phyloP scores from a whole-genome alignment of 2,113 vertebrate genomes.

The Nothocercus julius region DNA sequence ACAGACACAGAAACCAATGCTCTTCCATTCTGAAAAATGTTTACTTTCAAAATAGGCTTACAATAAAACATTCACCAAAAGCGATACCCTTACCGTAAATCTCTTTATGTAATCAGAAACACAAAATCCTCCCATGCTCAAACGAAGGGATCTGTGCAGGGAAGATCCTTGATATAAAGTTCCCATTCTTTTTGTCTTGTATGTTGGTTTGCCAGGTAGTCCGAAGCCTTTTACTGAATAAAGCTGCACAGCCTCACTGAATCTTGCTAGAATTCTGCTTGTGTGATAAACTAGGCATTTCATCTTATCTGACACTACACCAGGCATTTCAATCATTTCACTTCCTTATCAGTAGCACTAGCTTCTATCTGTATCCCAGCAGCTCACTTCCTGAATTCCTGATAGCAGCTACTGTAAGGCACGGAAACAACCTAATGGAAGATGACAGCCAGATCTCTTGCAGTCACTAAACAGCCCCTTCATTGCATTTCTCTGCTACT shows the following conservation, averaged over 20 bases:
- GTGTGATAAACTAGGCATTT: slow-evolving; percentile 74
- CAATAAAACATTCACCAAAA: neutral
- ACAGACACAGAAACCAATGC: neutral
- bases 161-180: slow-evolving; percentile 73
- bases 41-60: neutral
- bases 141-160: slow-evolving; percentile 67
- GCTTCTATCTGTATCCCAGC: slow-evolving; percentile 54
- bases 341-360: slow-evolving; percentile 69
- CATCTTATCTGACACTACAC: slow-evolving; percentile 78
- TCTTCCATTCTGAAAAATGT: neutral
- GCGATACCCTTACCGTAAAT: slow-evolving; percentile 80
- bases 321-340: slow-evolving; percentile 72
- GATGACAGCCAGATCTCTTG: slow-evolving; percentile 7
- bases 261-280: slow-evolving; percentile 61
- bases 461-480: neutral
- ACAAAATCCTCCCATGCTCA: slow-evolving; percentile 79
- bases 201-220: neutral
- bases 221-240: slow-evolving; percentile 42
- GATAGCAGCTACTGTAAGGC: slow-evolving; percentile 50
- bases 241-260: slow-evolving; percentile 13
- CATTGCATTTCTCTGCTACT: neutral
- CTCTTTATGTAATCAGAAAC: slow-evolving; percentile 82
- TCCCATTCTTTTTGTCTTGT: slow-evolving; percentile 74
- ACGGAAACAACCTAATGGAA: slow-evolving; percentile 13
- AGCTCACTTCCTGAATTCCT: slow-evolving; percentile 78